phyloP scores from a whole-genome alignment of 1,140 invertebrate species.

The Zaprionus taronus region DNA sequence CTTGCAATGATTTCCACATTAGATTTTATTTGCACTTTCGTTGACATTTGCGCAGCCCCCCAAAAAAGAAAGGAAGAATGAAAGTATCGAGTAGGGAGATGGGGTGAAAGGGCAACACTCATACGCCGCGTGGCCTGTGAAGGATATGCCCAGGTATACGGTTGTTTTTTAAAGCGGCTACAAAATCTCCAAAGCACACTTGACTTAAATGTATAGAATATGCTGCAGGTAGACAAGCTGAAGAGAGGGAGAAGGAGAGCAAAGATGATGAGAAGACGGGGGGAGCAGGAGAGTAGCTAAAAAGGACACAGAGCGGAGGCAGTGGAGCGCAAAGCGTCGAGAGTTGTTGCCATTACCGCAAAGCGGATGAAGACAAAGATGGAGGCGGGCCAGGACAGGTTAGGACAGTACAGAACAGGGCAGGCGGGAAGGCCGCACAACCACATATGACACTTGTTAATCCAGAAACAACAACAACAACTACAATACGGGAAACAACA shows the following conservation, averaged over 20 bases:
- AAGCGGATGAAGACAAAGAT: not conserved
- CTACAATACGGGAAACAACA: not conserved
- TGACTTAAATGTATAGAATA: constrained; percentile 76
- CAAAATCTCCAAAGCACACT: constrained; percentile 81
- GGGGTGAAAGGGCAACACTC: constrained; percentile 21
- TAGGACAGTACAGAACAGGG: constrained; percentile 51
- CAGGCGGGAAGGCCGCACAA: constrained; percentile 31
- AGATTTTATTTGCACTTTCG: constrained; percentile 82
- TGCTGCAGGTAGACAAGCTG: constrained; percentile 47
- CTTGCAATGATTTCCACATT: constrained; percentile 80
- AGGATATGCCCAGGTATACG: constrained; percentile 1
- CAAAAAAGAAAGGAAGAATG: constrained; percentile 33
- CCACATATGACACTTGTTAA: constrained; percentile 82
- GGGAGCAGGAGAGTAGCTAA: not conserved
- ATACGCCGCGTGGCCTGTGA: constrained; percentile 23
- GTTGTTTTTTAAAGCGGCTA: constrained; percentile 67
- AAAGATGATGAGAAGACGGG: not conserved
- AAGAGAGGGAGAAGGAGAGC: not conserved
- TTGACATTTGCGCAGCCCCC: constrained; percentile 74
- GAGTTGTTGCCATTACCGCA: constrained; percentile 42
- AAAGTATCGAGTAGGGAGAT: not conserved
- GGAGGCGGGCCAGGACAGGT: constrained; percentile 15
- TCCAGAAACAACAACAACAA: constrained; percentile 59
- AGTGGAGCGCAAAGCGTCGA: constrained; percentile 44
- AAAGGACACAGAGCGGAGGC: constrained; percentile 11